phyloP scores from a whole-genome alignment of 2,888 invertebrate species.

The Drosophila longiperda region DNA sequence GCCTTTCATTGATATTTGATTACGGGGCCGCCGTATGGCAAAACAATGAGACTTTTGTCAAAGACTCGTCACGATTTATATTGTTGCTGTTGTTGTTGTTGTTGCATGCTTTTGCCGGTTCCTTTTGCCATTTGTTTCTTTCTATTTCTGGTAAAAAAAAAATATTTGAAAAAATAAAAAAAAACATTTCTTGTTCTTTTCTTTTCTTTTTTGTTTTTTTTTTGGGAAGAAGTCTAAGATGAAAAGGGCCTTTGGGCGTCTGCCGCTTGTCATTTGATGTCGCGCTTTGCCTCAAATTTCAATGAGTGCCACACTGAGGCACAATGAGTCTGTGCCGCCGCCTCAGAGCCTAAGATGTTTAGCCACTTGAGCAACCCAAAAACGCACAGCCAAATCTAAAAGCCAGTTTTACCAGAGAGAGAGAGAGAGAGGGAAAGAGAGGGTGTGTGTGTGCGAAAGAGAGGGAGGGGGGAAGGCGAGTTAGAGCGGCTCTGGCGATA shows the following conservation, averaged over 20 bases:
- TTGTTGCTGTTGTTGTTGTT: not conserved
- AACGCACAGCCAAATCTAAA: constrained; percentile 12
- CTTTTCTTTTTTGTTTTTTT: constrained; percentile 11
- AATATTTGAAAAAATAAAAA: not conserved
- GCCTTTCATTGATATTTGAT: constrained; percentile 73
- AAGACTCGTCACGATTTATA: constrained; percentile 15
- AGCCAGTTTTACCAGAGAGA: not conserved
- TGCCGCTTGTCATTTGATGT: constrained; percentile 72
- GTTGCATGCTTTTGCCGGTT: not conserved
- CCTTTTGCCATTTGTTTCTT: not conserved
- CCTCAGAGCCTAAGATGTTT: constrained; percentile 9
- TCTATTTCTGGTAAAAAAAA: constrained; percentile 11
- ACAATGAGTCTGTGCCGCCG: constrained; percentile 39
- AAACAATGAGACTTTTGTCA: constrained; percentile 67
- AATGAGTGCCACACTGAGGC: constrained; percentile 51
- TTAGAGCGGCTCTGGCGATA: constrained; percentile 33
- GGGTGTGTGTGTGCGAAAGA: too few species aligned
- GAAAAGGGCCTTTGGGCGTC: constrained; percentile 42
- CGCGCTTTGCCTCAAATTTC: constrained; percentile 68
- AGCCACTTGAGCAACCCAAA: constrained; percentile 67
- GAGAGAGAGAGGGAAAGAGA: not conserved
- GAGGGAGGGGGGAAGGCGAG: not conserved
- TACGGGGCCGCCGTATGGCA: constrained; percentile 57
- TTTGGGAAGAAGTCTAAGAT: constrained; percentile 4
- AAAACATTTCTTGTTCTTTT: constrained; percentile 3